These are phyloP conservation scores for Synanthedon formicaeformis DNA, from an alignment of 2,888 invertebrate genomes.

Conservation along the genomic window DNA sequence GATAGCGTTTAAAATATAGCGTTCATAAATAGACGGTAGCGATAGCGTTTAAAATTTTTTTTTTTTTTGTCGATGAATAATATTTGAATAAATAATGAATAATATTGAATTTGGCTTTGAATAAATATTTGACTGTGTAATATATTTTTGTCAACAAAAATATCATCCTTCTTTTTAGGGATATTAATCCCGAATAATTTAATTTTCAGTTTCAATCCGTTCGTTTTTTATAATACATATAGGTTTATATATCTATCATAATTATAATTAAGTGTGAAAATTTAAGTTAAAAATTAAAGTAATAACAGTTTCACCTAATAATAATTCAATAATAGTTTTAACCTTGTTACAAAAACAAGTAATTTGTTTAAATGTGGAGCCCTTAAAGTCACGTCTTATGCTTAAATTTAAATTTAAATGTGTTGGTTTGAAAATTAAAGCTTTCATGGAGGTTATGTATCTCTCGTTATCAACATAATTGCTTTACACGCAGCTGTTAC, in stretches of 20 bases:
- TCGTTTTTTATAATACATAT: too few relatives aligned
- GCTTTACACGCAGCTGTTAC: conserved; percentile 6
- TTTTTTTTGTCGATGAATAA: too few relatives aligned
- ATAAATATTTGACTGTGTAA: too few relatives aligned
- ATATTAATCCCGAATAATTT: too few relatives aligned
- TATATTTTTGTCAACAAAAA: not conserved
- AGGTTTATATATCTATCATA: too few relatives aligned
- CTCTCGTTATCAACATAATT: conserved; percentile 14
- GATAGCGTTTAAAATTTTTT: conserved; percentile 3
- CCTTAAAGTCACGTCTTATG: too few relatives aligned
- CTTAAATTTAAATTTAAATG: conserved; percentile 1
- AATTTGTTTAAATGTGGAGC: not conserved
- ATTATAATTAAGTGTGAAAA: too few relatives aligned
- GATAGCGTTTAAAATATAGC: not conserved
- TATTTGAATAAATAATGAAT: too few relatives aligned
- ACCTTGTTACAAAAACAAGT: not conserved
- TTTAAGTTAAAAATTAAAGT: too few relatives aligned
- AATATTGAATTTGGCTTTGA: too few relatives aligned
- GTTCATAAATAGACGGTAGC: conserved; percentile 14
- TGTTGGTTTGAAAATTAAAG: conserved; percentile 15
- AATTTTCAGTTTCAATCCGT: too few relatives aligned
- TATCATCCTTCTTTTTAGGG: not conserved
- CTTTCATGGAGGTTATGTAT: conserved; percentile 11
- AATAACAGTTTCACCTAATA: too few relatives aligned
- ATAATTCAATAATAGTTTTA: not conserved